phyloP scores from a whole-genome alignment of 2,888 invertebrate species.

The Linnaemya vulpina region DNA sequence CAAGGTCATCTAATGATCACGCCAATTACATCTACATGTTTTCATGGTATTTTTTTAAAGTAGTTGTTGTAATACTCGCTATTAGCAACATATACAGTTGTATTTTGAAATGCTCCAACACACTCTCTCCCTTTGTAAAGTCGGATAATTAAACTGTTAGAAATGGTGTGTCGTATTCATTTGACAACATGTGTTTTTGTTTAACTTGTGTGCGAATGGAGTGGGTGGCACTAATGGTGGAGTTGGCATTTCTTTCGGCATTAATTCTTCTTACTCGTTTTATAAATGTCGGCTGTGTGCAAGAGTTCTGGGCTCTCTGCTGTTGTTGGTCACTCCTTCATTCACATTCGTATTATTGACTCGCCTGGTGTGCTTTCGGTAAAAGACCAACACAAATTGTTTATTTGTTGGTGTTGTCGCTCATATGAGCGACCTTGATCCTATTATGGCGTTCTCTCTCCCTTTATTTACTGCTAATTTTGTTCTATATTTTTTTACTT shows the following conservation, averaged over 20 bases:
- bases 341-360: constrained; percentile 27
- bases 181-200: constrained; percentile 28
- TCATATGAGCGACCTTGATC: constrained; percentile 53
- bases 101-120: not conserved
- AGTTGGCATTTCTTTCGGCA: not conserved
- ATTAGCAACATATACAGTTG: not conserved
- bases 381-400: constrained; percentile 5
- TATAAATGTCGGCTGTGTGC: not conserved
- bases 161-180: constrained; percentile 5
- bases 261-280: not conserved
- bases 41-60: not conserved
- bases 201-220: not conserved
- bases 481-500: not conserved
- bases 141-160: constrained; percentile 26
- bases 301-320: not conserved
- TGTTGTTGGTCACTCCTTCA: constrained; percentile 17
- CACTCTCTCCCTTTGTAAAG: not conserved
- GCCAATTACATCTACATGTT: not conserved
- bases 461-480: not conserved
- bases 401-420: constrained; percentile 13
- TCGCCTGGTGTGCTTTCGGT: not conserved
- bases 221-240: not conserved
- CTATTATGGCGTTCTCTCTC: constrained; percentile 31
- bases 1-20: not conserved
- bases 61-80: not conserved